These are phyloP conservation scores for Madoqua kirkii DNA, from an alignment of 2,113 vertebrate genomes.

Conservation along the genomic window DNA sequence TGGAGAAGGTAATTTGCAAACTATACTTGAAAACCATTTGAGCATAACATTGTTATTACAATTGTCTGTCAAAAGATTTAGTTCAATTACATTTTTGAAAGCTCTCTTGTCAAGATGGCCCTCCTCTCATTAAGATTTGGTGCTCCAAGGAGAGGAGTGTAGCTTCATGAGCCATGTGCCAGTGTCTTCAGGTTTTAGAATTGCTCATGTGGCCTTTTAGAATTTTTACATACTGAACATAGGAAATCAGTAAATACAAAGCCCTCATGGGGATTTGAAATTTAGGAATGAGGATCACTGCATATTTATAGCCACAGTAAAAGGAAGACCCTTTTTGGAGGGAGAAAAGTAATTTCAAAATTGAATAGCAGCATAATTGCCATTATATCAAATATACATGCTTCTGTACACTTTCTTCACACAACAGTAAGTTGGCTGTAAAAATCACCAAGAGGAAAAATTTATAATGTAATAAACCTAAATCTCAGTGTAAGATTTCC, in stretches of 20 bases:
- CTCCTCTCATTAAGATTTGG: conserved; percentile 65
- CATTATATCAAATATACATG: neutral
- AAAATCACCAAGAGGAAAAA: conserved; percentile 50
- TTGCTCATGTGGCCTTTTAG: conserved; percentile 47
- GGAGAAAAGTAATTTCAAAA: conserved; percentile 58
- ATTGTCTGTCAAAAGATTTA: conserved; percentile 79
- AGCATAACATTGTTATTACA: conserved; percentile 77
- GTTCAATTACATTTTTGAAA: conserved; percentile 77
- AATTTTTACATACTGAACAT: neutral
- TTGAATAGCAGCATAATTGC: conserved; percentile 59
- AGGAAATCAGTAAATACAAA: conserved; percentile 62
- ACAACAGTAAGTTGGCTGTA: conserved; percentile 42
- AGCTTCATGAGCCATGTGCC: conserved; percentile 66
- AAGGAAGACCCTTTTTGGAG: neutral
- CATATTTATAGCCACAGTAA: conserved; percentile 25
- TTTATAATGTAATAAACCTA: conserved; percentile 56
- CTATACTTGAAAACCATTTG: conserved; percentile 74
- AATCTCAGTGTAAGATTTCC: conserved; percentile 29
- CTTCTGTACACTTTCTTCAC: conserved; percentile 58
- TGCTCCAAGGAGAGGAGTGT: conserved; percentile 69
- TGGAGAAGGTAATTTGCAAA: conserved; percentile 75
- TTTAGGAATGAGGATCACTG: neutral
- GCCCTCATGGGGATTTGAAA: neutral
- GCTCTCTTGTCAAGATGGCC: conserved; percentile 72
- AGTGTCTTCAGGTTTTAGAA: neutral